Evolutionary conservation across 2,113 vertebrate genomes (phyloP), one percentile per base, ranked within the genome.

Genomic region (Pan paniscus): DNA sequence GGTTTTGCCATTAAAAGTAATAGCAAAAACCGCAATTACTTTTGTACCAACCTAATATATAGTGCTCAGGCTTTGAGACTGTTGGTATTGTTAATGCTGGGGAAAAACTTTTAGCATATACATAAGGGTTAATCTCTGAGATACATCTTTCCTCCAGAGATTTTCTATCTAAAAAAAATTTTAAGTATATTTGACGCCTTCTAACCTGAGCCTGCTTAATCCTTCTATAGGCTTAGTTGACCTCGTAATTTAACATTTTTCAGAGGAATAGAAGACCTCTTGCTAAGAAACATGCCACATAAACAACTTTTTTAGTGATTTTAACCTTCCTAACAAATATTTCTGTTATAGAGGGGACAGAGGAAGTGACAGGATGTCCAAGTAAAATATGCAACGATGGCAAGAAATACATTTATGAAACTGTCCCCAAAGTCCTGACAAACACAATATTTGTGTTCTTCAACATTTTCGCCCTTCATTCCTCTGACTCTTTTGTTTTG

Each of bases 321-420:
- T 98, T 93, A 96, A 93, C 90, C 70, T 96, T 97, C 91, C 93
- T 91, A 85, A 97, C 96, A 98, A 98, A 97, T 85, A 94, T 70
- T 73, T 89, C 46, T 97, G 97, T 96, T 40, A 84, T 92, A 97
- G 1, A 96, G 10, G 25, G 95, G 80, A 98, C 86, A 97, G 97
- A 97, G 97, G 98, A 98, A 98, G 97, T 98, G 97, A 97, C 98
- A 98, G 98, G 98, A 98, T 97, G 93, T 98, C 93, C 98, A 97
- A 98, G 84, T 79, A 97, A 98, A 98, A 97, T 82, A 96, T 48
- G 97, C 97, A 97, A 91, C 95, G 94, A 90, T 92, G 95, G 98
- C 98, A 98, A 99, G 96, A 98, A 98, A 89, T 27, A 88, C 97
- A 96, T 97, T 98, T 97, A 96, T 79, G 80, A 96, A 98, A 93